Percentiles rank a stretch among this genome's conserved stretches.
phyloP scores from a whole-genome alignment of 2,113 vertebrate species.

The Clinocottus analis region DNA sequence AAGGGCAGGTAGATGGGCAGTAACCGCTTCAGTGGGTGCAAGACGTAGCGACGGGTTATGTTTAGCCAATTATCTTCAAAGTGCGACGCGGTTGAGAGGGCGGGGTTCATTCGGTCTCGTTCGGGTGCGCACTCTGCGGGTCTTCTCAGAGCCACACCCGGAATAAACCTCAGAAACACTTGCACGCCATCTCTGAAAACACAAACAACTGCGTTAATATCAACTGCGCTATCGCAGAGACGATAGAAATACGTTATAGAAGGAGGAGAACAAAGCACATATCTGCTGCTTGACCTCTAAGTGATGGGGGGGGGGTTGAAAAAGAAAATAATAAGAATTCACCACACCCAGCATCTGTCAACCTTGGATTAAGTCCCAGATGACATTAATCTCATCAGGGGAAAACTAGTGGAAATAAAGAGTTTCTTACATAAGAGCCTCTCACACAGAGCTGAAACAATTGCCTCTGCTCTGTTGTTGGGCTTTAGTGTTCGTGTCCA shows the following conservation, averaged over 20 bases:
- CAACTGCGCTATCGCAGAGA: not conserved
- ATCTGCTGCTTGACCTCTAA: not conserved
- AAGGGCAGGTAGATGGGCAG: not conserved
- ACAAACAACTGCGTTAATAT: not conserved
- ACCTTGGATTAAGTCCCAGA: not conserved
- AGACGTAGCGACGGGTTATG: not conserved
- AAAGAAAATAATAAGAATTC: not conserved
- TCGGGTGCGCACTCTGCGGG: not conserved
- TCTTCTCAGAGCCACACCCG: not conserved
- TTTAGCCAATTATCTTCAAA: conserved; percentile 42
- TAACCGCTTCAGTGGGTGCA: conserved; percentile 5
- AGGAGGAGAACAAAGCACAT: conserved; percentile 1
- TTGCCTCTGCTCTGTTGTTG: not conserved
- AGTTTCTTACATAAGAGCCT: not conserved
- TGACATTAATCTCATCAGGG: conserved; percentile 1
- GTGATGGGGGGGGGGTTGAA: not conserved
- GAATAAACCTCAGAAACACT: not conserved
- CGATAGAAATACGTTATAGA: not conserved
- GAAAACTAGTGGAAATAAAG: conserved; percentile 2
- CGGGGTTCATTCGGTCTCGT: not conserved
- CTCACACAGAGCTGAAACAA: not conserved
- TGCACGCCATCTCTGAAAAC: not conserved
- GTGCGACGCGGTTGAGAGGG: conserved; percentile 4
- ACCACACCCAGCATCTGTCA: not conserved
- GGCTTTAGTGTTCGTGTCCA: not conserved